Evolutionary conservation across 1,140 invertebrate species (phyloP), one percentile per base, ranked within the genome.

Genomic region (Rhopalosiphum maidis): DNA sequence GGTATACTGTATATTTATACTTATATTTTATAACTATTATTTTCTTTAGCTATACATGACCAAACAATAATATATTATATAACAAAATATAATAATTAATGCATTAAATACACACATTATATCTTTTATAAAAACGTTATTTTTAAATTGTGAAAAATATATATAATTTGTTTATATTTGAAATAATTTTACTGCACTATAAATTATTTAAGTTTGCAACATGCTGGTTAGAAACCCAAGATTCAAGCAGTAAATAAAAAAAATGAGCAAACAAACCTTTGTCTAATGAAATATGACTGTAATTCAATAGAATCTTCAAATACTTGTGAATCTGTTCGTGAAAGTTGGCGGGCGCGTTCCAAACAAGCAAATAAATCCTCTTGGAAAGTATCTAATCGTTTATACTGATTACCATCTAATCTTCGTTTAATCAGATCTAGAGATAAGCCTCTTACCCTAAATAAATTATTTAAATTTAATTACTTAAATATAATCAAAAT

Each of bases 281-380:
- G 97, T 86, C 97, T 96, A 88, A 99, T 98, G 95, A 99, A 99
- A 95, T 97, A 98, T 1, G 97, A 97, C 95, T 99, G 99, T 91
- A 99, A 96, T 94, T 99, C 98, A 60, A 99, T 97, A 0, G 98
- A 97, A 95, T 99, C 99, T 95, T 99, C 98, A 96, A 99, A 99
- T 23, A 98, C 97, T 95, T 99, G 97, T 1, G 98, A 99, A 95
- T 99, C 98, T 0, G 98, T 98, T 9, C 98, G 96, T 0, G 98
- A 98, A 6, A 99, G 95, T 94, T 97, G 96, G 21, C 99, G 96
- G 0, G 98, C 98, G 94, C 98, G 96, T 94, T 99, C 98, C 95
- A 99, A 97, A 94, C 99, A 98, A 21, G 97, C 96, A 95, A 99
- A 99, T 94, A 99, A 97, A 95, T 99, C 99, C 95, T 99, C 98